These are phyloP conservation scores for Sebastes alutus DNA, from an alignment of 2,797 vertebrate genomes.

Conservation along the genomic window DNA sequence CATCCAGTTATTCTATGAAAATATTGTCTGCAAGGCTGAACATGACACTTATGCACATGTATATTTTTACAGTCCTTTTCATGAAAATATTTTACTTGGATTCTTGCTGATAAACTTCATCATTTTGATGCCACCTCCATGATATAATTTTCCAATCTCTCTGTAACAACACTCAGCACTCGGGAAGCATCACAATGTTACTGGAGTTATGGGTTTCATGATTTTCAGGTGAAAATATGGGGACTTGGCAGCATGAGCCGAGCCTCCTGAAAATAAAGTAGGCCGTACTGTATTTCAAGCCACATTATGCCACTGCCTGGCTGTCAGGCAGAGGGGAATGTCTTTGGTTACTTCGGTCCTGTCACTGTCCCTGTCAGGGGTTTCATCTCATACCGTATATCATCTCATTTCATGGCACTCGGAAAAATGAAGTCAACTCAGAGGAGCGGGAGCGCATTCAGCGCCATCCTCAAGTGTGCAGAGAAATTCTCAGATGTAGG, in stretches of 20 bases:
- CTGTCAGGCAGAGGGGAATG: constrained; percentile 29
- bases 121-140: not conserved
- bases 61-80: not conserved
- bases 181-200: not conserved
- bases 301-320: constrained; percentile 56
- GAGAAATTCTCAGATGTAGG: constrained; percentile 22
- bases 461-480: constrained; percentile 2
- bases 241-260: constrained; percentile 32
- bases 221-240: constrained; percentile 32
- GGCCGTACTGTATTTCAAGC: constrained; percentile 63
- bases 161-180: not conserved
- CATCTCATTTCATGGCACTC: constrained; percentile 60
- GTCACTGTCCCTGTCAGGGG: constrained; percentile 47
- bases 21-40: not conserved
- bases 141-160: not conserved
- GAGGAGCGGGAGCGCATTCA: constrained; percentile 10
- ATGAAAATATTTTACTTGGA: not conserved
- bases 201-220: not conserved
- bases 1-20: not conserved
- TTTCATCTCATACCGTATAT: constrained; percentile 45
- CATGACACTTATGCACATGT: no score
- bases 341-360: constrained; percentile 48
- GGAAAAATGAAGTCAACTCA: constrained; percentile 21
- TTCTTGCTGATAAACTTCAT: not conserved
- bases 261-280: constrained; percentile 60